Evolutionary conservation across 2,113 vertebrate genomes (phyloP).

Genomic region (Halichoerus grypus): DNA sequence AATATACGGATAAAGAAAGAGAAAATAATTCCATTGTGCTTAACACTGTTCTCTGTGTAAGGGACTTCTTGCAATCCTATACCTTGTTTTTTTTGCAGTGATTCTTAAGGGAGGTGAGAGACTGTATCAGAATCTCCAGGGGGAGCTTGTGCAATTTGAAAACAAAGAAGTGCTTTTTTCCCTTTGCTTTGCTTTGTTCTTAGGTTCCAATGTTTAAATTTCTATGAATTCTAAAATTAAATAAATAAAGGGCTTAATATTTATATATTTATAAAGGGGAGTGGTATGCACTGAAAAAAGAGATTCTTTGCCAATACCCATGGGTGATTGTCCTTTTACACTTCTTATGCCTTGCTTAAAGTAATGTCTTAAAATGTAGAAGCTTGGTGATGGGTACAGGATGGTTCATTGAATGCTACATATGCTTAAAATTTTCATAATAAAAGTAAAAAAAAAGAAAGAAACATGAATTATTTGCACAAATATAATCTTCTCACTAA

Average conservation of each 20-base stretch:
- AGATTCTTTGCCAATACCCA: background rate
- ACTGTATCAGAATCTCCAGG: conserved; percentile 70
- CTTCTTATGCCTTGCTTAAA: conserved; percentile 50
- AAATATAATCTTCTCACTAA: background rate
- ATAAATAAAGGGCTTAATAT: background rate
- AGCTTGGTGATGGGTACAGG: background rate
- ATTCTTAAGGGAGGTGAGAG: conserved; percentile 17
- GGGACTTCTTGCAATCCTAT: background rate
- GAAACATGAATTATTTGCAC: background rate
- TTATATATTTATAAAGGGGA: conserved; percentile 56
- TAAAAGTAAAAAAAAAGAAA: background rate
- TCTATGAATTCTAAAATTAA: conserved; percentile 65
- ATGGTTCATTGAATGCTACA: background rate
- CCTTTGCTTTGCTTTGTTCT: conserved; percentile 35
- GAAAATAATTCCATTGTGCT: conserved; percentile 65
- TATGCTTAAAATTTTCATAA: conserved; percentile 27
- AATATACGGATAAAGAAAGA: background rate
- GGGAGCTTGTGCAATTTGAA: conserved; percentile 53
- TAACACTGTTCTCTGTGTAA: conserved; percentile 49
- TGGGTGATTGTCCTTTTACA: conserved; percentile 29
- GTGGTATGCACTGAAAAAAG: background rate
- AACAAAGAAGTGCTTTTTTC: conserved; percentile 23
- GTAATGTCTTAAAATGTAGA: conserved; percentile 3
- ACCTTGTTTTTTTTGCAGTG: conserved; percentile 10
- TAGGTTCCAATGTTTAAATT: conserved; percentile 47